Base-by-base conservation (phyloP, 2,113 vertebrate genomes). In the Eulemur macaco region DNA sequence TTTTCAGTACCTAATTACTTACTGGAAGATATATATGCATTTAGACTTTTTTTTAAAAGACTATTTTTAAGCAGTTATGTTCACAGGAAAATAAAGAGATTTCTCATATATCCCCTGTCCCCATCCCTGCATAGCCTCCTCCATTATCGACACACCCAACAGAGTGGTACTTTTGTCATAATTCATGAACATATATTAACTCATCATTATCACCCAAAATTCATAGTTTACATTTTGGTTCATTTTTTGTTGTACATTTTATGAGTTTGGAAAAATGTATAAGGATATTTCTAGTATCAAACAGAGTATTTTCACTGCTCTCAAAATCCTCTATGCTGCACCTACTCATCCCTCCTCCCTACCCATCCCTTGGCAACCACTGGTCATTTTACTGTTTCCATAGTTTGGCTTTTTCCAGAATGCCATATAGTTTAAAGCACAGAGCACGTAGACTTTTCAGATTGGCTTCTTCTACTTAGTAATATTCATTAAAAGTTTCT, bases 1-100 rank as follows among this genome's bases (percentile, higher is more conserved):
- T 84, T 73, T 4, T 86, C 34, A 85, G 17, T 60, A 74, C 12
- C 7, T 92, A 81, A 64, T 92, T 95, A 83, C 50, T 23, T 84
- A 91, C 21, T 54, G n/a, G 29, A 73, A 85, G 25, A 50, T 66
- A 27, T n/a, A 45, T 34, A 47, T 69, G 10, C 71, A 39, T 83
- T 68, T 54, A 27, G 25, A 63, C 39, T 18, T 42, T 69, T 58
- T 84, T 56, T 68, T 11, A 20, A 50, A 52, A 52, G 42, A 76
- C 15, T 13, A 15, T 50, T 77, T 15, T 93, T 77, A 27, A 58
- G 21, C 1, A 52, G 4, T 60, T 25, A 37, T 7, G 7, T 50
- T 78, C 47, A 76, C 14, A 76, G 31, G 10, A 92, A 88, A 92
- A 58, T 6, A 50, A 86, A 12, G 14, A 68, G 6, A 10, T 29